A percentile compares a stretch with the other conserved stretches of the same genome.
These are phyloP conservation scores for Callaeas wilsoni DNA, from an alignment of 2,113 vertebrate species.

Conservation along the genomic window DNA sequence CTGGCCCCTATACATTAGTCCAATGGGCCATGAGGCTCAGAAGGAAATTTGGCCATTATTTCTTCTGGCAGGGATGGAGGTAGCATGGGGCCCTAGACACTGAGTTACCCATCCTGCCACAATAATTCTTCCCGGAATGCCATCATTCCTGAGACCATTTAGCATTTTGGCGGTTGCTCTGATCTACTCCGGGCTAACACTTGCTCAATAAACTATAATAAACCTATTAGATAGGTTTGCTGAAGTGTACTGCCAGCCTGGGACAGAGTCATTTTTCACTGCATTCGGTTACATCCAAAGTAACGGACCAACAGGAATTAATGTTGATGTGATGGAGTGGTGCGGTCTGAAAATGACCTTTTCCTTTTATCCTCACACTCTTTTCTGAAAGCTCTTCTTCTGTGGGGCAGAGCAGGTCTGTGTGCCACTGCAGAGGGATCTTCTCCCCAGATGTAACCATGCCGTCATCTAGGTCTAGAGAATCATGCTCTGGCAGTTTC, in stretches of 20 bases:
- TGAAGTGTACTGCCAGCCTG: slow-evolving; percentile 36
- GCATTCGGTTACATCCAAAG: neutral
- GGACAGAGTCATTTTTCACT: slow-evolving; percentile 34
- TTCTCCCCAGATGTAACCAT: neutral
- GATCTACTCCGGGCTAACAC: slow-evolving; percentile 18
- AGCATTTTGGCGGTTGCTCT: neutral
- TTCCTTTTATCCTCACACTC: neutral
- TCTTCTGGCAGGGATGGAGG: slow-evolving; percentile 32
- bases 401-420: neutral
- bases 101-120: slow-evolving; percentile 24
- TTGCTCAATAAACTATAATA: slow-evolving; percentile 60
- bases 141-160: slow-evolving; percentile 31
- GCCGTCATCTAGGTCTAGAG: neutral
- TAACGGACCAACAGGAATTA: neutral
- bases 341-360: neutral
- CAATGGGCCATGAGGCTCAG: slow-evolving; percentile 6
- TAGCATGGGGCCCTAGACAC: neutral
- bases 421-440: neutral
- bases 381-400: neutral
- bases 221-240: slow-evolving; percentile 55
- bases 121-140: slow-evolving; percentile 41
- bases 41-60: slow-evolving; percentile 46
- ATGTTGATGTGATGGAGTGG: slow-evolving; percentile 25
- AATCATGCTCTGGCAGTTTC: neutral
- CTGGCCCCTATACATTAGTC: neutral